phyloP scores from a whole-genome alignment of 2,888 invertebrate species.

The Coleophora flavipennella region DNA sequence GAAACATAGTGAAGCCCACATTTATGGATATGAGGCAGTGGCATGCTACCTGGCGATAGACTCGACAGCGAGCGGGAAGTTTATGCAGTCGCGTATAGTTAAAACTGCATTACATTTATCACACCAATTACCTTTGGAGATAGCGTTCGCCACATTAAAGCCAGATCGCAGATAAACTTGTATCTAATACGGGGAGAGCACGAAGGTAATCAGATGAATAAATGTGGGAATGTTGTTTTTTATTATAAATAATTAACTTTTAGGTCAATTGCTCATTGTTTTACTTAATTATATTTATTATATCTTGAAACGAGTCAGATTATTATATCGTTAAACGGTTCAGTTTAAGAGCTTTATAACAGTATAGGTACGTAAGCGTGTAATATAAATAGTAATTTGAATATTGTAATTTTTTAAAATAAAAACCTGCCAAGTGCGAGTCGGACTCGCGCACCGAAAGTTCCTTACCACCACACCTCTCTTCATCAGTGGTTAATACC shows the following conservation, averaged over 20 bases:
- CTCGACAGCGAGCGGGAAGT: conserved; percentile 6
- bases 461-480: too few relatives aligned
- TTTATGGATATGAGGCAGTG: conserved; percentile 4
- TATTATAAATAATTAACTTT: conserved; percentile 6
- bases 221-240: conserved; percentile 38
- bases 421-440: too few relatives aligned
- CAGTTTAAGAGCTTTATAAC: too few relatives aligned
- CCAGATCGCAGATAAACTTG: conserved; percentile 17
- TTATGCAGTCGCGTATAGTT: conserved; percentile 6
- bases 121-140: conserved; percentile 9
- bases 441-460: too few relatives aligned
- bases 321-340: too few relatives aligned
- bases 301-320: too few relatives aligned
- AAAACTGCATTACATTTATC: conserved; percentile 12
- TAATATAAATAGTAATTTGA: too few relatives aligned
- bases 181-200: conserved; percentile 35
- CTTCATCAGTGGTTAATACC: too few relatives aligned
- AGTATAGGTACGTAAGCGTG: too few relatives aligned
- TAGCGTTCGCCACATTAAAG: conserved; percentile 9
- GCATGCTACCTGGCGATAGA: conserved; percentile 2
- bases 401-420: too few relatives aligned
- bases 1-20: neutral
- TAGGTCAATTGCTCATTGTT: conserved; percentile 13
- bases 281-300: neutral
- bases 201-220: conserved; percentile 35